phyloP scores from a whole-genome alignment of 2,113 vertebrate species.

The Odocoileus hemionus region DNA sequence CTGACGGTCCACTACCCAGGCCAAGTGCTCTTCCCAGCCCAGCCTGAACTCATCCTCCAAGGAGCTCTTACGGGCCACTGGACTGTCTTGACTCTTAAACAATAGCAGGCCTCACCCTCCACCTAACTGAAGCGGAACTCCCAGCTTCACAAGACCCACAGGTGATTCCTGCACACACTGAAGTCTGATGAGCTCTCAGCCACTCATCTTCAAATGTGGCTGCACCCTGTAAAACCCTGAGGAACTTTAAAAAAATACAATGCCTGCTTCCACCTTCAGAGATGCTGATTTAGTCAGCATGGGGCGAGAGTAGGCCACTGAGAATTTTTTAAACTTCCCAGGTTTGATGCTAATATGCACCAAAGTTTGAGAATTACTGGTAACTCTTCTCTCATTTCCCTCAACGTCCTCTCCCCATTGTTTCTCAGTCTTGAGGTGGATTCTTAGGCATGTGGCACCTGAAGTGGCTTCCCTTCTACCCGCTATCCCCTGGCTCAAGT shows the following conservation, averaged over 20 bases:
- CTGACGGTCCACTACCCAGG: neutral
- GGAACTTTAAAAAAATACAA: neutral
- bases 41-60: neutral
- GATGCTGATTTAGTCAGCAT: neutral
- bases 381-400: neutral
- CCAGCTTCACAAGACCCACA: neutral
- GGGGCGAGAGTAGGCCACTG: neutral
- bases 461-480: neutral
- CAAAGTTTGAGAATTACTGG: neutral
- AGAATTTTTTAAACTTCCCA: neutral
- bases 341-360: constrained; percentile 6
- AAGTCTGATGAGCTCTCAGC: neutral
- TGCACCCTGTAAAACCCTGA: neutral
- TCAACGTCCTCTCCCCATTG: neutral
- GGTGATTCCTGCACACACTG: neutral
- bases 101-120: neutral
- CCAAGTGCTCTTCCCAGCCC: neutral
- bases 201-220: neutral
- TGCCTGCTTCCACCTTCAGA: neutral
- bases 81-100: neutral
- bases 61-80: neutral
- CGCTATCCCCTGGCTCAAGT: neutral
- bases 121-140: neutral
- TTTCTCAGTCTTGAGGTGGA: neutral
- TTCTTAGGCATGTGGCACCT: neutral